Evolutionary conservation across 2,113 vertebrate species (phyloP).

Genomic region (Lota lota): DNA sequence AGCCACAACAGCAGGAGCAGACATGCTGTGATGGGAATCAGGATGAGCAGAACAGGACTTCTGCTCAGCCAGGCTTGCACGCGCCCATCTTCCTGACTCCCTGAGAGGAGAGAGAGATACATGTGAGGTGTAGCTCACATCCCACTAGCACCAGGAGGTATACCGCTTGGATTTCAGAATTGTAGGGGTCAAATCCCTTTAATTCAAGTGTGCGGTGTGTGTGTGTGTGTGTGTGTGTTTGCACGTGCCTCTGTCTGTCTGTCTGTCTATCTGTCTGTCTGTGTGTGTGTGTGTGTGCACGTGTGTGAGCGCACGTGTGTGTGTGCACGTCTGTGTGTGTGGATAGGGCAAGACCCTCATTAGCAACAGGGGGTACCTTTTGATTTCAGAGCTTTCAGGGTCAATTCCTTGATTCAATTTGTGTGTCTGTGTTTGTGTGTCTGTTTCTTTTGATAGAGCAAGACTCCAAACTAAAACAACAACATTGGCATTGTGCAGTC

Average conservation of each 20-base stretch:
- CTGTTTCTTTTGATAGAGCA: too few relatives aligned
- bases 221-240: neutral
- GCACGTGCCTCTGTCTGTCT: neutral
- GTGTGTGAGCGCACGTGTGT: too few relatives aligned
- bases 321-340: neutral
- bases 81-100: slow-evolving; percentile 38
- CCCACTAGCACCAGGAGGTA: too few relatives aligned
- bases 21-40: slow-evolving; percentile 56
- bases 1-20: slow-evolving; percentile 51
- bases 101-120: slow-evolving; percentile 32
- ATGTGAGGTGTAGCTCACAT: neutral
- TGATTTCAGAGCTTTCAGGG: too few relatives aligned
- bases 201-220: neutral
- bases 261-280: too few relatives aligned
- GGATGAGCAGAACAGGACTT: slow-evolving; percentile 44
- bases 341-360: neutral
- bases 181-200: too few relatives aligned
- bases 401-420: too few relatives aligned
- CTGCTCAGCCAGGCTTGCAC: slow-evolving; percentile 43
- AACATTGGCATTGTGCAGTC: too few relatives aligned
- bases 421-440: too few relatives aligned
- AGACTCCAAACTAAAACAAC: too few relatives aligned
- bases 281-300: neutral
- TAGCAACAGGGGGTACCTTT: too few relatives aligned
- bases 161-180: too few relatives aligned